phyloP scores from a whole-genome alignment of 2,888 invertebrate species.

The Drosophila pegasa region DNA sequence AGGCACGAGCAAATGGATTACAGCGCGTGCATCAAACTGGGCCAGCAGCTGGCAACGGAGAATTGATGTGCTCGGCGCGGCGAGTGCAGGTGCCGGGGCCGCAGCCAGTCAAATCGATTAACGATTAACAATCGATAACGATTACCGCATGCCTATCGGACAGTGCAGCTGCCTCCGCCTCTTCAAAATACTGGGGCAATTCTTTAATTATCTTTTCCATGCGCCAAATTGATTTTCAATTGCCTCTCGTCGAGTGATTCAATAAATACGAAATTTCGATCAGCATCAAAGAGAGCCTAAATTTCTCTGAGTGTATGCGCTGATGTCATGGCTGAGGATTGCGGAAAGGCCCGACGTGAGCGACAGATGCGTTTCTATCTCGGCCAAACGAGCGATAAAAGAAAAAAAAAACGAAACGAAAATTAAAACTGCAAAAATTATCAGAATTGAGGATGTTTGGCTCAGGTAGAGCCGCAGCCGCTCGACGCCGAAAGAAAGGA shows the following conservation, averaged over 20 bases:
- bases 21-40: constrained; percentile 32
- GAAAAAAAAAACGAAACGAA: constrained; percentile 29
- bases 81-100: constrained; percentile 38
- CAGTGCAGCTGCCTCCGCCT: constrained; percentile 40
- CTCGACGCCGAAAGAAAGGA: constrained; percentile 42
- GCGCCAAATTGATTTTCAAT: constrained; percentile 56
- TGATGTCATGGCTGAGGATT: constrained; percentile 20
- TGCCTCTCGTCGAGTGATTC: constrained; percentile 28
- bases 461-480: constrained; percentile 40
- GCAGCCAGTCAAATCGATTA: constrained; percentile 23
- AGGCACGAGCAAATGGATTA: constrained; percentile 60
- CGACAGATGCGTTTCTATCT: constrained; percentile 51
- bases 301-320: background rate
- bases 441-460: constrained; percentile 34
- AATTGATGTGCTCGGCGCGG: constrained; percentile 18
- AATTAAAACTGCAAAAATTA: constrained; percentile 51
- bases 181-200: background rate
- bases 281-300: background rate
- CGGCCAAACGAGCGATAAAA: constrained; percentile 38
- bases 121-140: background rate
- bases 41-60: constrained; percentile 35
- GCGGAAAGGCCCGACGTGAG: constrained; percentile 39
- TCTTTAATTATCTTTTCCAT: constrained; percentile 14
- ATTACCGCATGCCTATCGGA: constrained; percentile 3
- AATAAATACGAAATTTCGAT: constrained; percentile 1